Conservation (phyloP, 2,888 invertebrate genomes). For the Scaptomyza tumidula region DNA sequence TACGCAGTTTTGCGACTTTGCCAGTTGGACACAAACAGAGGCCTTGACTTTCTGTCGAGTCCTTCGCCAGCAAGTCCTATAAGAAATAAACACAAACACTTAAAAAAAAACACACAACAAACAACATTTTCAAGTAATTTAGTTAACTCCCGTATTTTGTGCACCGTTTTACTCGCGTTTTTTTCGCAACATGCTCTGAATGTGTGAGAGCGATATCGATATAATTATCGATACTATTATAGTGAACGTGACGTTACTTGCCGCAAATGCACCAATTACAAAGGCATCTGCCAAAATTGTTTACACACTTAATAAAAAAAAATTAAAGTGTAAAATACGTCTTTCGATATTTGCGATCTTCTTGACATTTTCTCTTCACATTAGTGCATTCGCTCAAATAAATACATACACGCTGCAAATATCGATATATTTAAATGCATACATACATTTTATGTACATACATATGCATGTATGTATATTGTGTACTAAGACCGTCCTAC, state of each 20-base stretch:
- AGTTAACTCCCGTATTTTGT: not conserved
- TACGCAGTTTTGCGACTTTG: slow-evolving; percentile 61
- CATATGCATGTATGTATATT: not conserved
- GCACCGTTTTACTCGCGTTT: slow-evolving; percentile 12
- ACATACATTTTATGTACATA: slow-evolving; percentile 3
- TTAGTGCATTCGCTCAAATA: not conserved
- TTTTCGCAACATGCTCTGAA: slow-evolving; percentile 6
- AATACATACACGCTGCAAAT: not conserved
- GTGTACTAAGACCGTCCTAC: slow-evolving; percentile 56
- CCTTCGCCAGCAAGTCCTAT: slow-evolving; percentile 59
- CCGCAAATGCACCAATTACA: not conserved
- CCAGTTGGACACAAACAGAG: slow-evolving; percentile 44
- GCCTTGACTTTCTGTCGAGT: slow-evolving; percentile 51
- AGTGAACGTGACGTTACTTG: not conserved
- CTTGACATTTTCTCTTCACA: not conserved
- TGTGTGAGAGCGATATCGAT: slow-evolving; percentile 4
- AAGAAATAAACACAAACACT: slow-evolving; percentile 41
- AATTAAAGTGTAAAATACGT: not conserved
- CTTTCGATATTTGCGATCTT: slow-evolving; percentile 2
- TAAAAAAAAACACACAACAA: not conserved
- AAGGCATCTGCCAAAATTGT: not conserved
- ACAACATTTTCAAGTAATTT: not conserved
- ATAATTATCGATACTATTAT: slow-evolving; percentile 13
- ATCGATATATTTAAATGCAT: slow-evolving; percentile 2
- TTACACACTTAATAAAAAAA: not conserved